Conservation (phyloP, 2,888 invertebrate genomes). For the Rhagophthalmus giganteus region DNA sequence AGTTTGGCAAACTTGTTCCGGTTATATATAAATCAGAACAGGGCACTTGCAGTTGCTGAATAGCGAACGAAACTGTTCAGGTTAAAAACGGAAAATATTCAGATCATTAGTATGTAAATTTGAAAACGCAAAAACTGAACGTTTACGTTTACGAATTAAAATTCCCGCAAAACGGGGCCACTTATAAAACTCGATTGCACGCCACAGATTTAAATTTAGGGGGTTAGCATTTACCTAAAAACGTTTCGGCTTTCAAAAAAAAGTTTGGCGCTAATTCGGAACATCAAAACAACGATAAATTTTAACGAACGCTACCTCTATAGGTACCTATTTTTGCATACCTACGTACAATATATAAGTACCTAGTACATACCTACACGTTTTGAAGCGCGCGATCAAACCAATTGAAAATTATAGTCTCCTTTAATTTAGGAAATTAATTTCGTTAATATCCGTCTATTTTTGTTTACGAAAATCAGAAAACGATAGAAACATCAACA, state of each 20-base stretch:
- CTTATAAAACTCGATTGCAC: conserved; percentile 9
- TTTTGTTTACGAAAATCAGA: too few relatives aligned
- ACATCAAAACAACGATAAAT: conserved; percentile 1
- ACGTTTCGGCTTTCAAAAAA: neutral
- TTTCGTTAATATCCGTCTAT: too few relatives aligned
- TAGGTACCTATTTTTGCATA: too few relatives aligned
- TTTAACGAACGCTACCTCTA: too few relatives aligned
- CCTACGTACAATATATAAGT: too few relatives aligned
- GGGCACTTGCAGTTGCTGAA: conserved; percentile 1
- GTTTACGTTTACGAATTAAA: conserved; percentile 15
- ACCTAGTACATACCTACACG: too few relatives aligned
- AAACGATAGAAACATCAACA: too few relatives aligned
- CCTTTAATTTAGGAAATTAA: too few relatives aligned
- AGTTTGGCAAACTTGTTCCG: conserved; percentile 12
- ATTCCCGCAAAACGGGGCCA: conserved; percentile 8
- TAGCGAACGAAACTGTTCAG: neutral
- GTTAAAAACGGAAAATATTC: too few relatives aligned
- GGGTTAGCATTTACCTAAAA: neutral
- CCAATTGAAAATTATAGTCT: too few relatives aligned
- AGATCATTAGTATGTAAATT: conserved; percentile 19
- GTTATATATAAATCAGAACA: neutral
- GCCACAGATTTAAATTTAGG: conserved; percentile 1
- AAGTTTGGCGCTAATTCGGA: neutral
- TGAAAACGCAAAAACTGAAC: conserved; percentile 13
- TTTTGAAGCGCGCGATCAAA: too few relatives aligned